These are phyloP conservation scores for Petrocephalus sullivani DNA, from an alignment of 2,797 vertebrate genomes.

Conservation along the genomic window DNA sequence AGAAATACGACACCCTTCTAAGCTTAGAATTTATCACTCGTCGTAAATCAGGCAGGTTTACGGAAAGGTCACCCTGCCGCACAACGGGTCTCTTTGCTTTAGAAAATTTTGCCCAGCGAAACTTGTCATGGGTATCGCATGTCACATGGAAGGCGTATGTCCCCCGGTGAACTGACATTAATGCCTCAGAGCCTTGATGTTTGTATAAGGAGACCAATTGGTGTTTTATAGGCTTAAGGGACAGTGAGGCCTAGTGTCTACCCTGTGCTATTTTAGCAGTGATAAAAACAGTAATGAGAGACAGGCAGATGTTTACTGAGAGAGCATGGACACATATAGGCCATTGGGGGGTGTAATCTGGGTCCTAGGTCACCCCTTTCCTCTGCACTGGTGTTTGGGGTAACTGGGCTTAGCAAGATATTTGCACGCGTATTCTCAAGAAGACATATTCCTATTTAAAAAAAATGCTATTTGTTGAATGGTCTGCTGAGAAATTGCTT, in stretches of 20 bases:
- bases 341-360: background rate
- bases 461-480: background rate
- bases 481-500: background rate
- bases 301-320: background rate
- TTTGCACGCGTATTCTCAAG: background rate
- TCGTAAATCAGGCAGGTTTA: background rate
- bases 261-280: background rate
- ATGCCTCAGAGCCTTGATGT: background rate
- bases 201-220: background rate
- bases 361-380: background rate
- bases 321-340: background rate
- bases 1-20: background rate
- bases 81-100: slow-evolving; percentile 11
- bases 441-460: background rate
- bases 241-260: background rate
- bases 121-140: background rate
- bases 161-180: background rate
- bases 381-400: background rate
- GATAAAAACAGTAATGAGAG: background rate
- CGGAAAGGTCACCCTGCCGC: slow-evolving; percentile 2
- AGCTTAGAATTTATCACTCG: background rate
- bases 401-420: background rate
- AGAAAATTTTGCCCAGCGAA: background rate
- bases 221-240: background rate
- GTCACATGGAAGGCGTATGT: background rate